These are phyloP conservation scores for Dermatophagoides farinae DNA, from an alignment of 1,140 invertebrate species.

Conservation along the genomic window DNA sequence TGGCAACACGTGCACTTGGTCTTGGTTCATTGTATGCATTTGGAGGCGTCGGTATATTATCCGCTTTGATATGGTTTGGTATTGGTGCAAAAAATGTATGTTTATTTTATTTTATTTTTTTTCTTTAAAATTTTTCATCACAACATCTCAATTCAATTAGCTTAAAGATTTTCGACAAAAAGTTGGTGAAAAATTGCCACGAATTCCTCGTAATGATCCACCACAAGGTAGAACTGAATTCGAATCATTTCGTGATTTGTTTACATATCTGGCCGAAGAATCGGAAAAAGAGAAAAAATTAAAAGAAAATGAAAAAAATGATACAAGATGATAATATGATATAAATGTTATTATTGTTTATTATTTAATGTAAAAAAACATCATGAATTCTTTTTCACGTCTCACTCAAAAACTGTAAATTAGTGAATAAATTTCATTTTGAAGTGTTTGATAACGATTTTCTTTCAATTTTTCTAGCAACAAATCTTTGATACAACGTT, in stretches of 20 bases:
- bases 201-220: slow-evolving; percentile 54
- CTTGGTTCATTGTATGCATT: slow-evolving; percentile 70
- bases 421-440: not conserved
- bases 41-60: slow-evolving; percentile 52
- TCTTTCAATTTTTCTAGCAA: not conserved
- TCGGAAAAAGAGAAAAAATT: slow-evolving; percentile 16
- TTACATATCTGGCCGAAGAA: slow-evolving; percentile 26
- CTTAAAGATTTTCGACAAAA: slow-evolving; percentile 31
- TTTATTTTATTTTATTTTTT: not conserved
- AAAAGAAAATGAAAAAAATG: not conserved
- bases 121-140: not conserved
- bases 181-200: slow-evolving; percentile 38
- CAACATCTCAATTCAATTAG: slow-evolving; percentile 18
- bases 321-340: not conserved
- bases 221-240: slow-evolving; percentile 67
- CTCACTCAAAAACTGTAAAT: not conserved
- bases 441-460: not conserved
- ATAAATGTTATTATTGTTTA: not conserved
- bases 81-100: slow-evolving; percentile 51
- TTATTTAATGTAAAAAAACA: no score
- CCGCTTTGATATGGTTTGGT: slow-evolving; percentile 66
- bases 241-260: slow-evolving; percentile 27
- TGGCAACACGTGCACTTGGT: slow-evolving; percentile 58
- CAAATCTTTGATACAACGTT: not conserved
- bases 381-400: not conserved